Percentiles rank a stretch among this genome's conserved stretches.
Conservation (phyloP, 2,113 vertebrate species). For the Cricetomys ansorgei region DNA sequence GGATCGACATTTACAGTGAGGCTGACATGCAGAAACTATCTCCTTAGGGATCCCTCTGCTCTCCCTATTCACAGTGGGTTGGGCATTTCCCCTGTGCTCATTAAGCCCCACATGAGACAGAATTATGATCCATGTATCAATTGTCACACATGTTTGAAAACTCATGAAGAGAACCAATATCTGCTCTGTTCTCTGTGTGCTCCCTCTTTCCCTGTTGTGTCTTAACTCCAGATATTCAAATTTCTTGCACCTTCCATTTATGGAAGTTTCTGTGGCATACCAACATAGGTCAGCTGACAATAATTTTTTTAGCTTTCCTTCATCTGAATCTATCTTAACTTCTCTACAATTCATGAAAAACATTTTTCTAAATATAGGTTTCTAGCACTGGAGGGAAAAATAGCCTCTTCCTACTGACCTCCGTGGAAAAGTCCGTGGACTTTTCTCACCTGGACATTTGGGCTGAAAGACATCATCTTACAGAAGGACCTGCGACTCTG, state of each 20-base stretch:
- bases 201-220: neutral
- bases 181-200: neutral
- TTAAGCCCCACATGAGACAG: neutral
- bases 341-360: neutral
- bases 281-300: neutral
- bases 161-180: neutral
- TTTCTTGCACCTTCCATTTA: neutral
- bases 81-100: neutral
- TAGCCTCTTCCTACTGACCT: neutral
- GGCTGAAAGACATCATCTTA: neutral
- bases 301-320: neutral
- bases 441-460: neutral
- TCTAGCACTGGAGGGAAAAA: neutral
- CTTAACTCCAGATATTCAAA: neutral
- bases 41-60: neutral
- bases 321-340: neutral
- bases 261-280: neutral
- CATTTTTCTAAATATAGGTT: neutral
- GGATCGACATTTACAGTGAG: neutral
- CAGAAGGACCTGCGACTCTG: neutral
- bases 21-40: neutral
- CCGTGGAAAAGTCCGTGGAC: neutral
- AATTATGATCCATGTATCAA: too few relatives aligned
- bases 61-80: neutral
- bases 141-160: neutral